Conservation (phyloP, 2,797 vertebrate species). For the Manis javanica region DNA sequence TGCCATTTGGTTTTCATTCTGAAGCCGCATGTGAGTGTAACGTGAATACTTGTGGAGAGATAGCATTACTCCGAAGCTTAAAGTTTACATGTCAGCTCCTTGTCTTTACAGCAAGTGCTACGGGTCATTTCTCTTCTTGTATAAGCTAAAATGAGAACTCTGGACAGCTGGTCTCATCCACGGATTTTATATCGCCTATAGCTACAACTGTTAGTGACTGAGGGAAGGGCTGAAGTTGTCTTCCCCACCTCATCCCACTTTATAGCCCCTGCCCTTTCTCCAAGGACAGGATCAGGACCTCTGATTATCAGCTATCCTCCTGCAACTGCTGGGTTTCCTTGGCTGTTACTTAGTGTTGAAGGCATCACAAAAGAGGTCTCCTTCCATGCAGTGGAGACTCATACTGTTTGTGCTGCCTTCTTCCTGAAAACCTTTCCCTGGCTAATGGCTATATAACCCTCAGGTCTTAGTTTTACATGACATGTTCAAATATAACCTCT, state of each 20-base stretch:
- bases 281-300: slow-evolving; percentile 63
- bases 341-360: not conserved
- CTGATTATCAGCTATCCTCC: not conserved
- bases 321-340: not conserved
- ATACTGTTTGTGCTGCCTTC: not conserved
- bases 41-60: slow-evolving; percentile 83
- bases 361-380: not conserved
- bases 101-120: slow-evolving; percentile 49
- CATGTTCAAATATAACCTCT: not conserved
- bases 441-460: slow-evolving; percentile 52
- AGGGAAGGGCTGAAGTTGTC: not conserved
- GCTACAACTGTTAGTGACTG: not conserved
- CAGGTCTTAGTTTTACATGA: not conserved
- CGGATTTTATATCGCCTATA: not conserved
- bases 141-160: not conserved
- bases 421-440: not conserved
- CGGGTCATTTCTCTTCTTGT: not conserved
- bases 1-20: slow-evolving; percentile 87
- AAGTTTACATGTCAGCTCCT: slow-evolving; percentile 55
- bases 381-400: not conserved
- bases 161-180: not conserved
- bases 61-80: slow-evolving; percentile 77
- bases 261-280: not conserved
- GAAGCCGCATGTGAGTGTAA: slow-evolving; percentile 83
- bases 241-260: not conserved